phyloP scores from a whole-genome alignment of 2,113 vertebrate genomes.

The Callithrix jacchus region DNA sequence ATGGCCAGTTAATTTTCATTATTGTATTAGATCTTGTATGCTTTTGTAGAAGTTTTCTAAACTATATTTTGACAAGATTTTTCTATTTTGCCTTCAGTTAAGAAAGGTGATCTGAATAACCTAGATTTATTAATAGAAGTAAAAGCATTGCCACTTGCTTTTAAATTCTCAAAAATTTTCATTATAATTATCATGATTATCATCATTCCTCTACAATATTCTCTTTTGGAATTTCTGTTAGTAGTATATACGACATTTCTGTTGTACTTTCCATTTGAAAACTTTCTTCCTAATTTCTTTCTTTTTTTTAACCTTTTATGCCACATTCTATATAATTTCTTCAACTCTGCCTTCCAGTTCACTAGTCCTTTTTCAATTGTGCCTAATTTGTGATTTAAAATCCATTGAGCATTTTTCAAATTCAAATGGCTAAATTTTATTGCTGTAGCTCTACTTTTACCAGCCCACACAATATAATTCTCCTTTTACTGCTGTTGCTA shows the following conservation, averaged over 20 bases:
- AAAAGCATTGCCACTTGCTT: neutral
- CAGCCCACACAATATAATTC: neutral
- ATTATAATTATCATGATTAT: neutral
- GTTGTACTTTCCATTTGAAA: neutral
- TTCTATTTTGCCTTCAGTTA: neutral
- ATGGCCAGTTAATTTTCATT: neutral
- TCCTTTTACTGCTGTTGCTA: neutral
- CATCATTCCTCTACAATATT: neutral
- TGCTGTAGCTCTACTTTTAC: neutral
- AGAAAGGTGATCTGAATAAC: neutral
- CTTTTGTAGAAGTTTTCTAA: neutral
- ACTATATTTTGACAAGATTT: neutral
- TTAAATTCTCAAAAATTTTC: neutral
- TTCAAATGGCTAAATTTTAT: neutral
- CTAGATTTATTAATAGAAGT: neutral
- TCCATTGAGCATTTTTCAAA: neutral
- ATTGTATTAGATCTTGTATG: neutral
- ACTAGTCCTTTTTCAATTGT: neutral
- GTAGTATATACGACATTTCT: neutral
- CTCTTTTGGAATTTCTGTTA: neutral
- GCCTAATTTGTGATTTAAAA: neutral
- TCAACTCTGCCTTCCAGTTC: neutral
- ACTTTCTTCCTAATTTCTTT: neutral
- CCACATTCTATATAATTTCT: neutral
- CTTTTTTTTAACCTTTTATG: neutral